Evolutionary conservation across 2,797 vertebrate species (phyloP).

Genomic region (Malurus splendens): DNA sequence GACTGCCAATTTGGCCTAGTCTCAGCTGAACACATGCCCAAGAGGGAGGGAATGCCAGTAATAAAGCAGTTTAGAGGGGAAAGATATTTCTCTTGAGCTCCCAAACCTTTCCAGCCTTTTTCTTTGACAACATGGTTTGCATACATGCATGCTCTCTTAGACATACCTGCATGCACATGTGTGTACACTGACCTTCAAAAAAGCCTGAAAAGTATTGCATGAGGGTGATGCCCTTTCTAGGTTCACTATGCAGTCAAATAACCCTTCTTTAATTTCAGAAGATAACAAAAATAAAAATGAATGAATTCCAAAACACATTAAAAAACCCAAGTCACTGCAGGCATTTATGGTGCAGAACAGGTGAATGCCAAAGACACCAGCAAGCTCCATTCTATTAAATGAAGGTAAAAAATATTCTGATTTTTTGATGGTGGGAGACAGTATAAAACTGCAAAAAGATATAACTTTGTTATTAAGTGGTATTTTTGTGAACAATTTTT

Average conservation of each 20-base stretch:
- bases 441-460: not conserved
- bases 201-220: not conserved
- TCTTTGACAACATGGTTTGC: slow-evolving; percentile 7
- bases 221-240: fast-evolving
- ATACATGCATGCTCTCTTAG: not conserved
- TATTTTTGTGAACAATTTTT: not conserved
- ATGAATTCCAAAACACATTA: not conserved
- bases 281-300: not conserved
- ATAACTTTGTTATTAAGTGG: not conserved
- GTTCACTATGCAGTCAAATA: not conserved
- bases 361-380: not conserved
- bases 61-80: slow-evolving; percentile 89
- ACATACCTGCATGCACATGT: fast-evolving
- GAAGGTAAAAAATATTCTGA: not conserved
- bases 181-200: not conserved
- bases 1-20: slow-evolving; percentile 93
- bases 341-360: not conserved
- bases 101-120: slow-evolving; percentile 34
- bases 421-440: not conserved
- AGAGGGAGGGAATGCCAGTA: slow-evolving; percentile 82
- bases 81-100: slow-evolving; percentile 65
- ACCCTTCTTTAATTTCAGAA: not conserved
- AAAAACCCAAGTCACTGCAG: not conserved
- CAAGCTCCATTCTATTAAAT: not conserved
- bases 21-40: slow-evolving; percentile 86